Conservation (phyloP, 1,140 invertebrate species). For the Papilio aristodemus region DNA sequence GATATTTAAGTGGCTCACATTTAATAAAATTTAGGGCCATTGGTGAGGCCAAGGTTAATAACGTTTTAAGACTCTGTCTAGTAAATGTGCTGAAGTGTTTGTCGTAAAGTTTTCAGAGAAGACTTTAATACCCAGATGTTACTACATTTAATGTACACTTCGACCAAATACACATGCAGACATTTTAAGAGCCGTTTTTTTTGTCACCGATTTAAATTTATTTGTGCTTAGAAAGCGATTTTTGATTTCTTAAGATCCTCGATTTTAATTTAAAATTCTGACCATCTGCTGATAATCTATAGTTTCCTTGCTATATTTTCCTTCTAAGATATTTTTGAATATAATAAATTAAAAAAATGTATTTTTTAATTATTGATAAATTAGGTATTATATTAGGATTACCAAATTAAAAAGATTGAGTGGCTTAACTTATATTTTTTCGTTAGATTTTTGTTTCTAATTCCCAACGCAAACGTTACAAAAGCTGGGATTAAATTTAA, state of each 20-base stretch:
- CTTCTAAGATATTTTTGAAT: too few relatives aligned
- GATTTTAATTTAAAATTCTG: too few relatives aligned
- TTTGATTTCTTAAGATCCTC: too few relatives aligned
- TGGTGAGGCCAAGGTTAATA: constrained; percentile 10
- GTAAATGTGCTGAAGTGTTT: constrained; percentile 19
- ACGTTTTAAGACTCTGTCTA: constrained; percentile 15
- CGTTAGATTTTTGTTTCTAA: too few relatives aligned
- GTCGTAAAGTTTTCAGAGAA: constrained; percentile 10
- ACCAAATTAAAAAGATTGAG: too few relatives aligned
- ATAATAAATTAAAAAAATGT: too few relatives aligned
- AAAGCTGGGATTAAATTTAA: neutral
- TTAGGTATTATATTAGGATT: too few relatives aligned
- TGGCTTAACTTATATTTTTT: too few relatives aligned
- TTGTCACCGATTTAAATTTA: neutral
- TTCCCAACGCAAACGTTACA: neutral
- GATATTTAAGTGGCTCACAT: neutral
- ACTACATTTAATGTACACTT: neutral
- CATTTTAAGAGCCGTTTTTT: neutral
- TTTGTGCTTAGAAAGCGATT: neutral
- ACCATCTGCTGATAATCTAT: too few relatives aligned
- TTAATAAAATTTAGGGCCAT: constrained; percentile 20
- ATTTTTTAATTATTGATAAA: too few relatives aligned
- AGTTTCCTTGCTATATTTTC: too few relatives aligned
- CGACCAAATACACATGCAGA: neutral
- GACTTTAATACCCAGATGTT: constrained; percentile 15